A percentile compares a stretch with the other conserved stretches of the same genome.
Conservation (phyloP, 2,888 invertebrate genomes). For the Tiliacea citrago region DNA sequence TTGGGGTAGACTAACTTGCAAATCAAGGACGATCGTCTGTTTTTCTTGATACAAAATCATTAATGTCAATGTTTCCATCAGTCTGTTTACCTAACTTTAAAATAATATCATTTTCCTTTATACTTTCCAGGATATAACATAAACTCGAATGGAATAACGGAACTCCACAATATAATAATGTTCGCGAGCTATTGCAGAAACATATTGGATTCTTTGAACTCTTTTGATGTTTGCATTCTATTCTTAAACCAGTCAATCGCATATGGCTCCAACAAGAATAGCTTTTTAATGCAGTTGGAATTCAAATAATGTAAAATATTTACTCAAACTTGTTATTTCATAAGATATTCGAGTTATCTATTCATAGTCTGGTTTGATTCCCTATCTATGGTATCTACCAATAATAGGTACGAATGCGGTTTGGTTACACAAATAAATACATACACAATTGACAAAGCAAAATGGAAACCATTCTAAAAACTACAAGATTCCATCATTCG, state of each 20-base stretch:
- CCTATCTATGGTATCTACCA: background rate
- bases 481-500: constrained; percentile 70
- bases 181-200: constrained; percentile 51
- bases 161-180: constrained; percentile 38
- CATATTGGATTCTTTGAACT: constrained; percentile 61
- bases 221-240: constrained; percentile 60
- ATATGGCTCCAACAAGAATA: constrained; percentile 49
- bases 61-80: background rate
- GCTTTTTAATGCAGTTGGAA: constrained; percentile 48
- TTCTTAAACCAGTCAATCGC: constrained; percentile 60
- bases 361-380: background rate
- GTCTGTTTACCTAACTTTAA: background rate
- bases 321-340: constrained; percentile 13
- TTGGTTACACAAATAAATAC: constrained; percentile 15
- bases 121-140: constrained; percentile 4
- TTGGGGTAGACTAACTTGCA: constrained; percentile 18
- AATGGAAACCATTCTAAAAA: constrained; percentile 55
- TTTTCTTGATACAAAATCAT: constrained; percentile 3
- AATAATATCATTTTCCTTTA: background rate
- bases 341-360: constrained; percentile 7
- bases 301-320: constrained; percentile 26
- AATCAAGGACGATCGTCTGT: constrained; percentile 5
- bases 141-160: constrained; percentile 18
- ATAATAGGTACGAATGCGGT: background rate
- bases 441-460: constrained; percentile 49